A percentile compares a stretch with the other conserved stretches of the same genome.
phyloP scores from a whole-genome alignment of 1,140 invertebrate genomes.

The Panagrolaimus sp. region DNA sequence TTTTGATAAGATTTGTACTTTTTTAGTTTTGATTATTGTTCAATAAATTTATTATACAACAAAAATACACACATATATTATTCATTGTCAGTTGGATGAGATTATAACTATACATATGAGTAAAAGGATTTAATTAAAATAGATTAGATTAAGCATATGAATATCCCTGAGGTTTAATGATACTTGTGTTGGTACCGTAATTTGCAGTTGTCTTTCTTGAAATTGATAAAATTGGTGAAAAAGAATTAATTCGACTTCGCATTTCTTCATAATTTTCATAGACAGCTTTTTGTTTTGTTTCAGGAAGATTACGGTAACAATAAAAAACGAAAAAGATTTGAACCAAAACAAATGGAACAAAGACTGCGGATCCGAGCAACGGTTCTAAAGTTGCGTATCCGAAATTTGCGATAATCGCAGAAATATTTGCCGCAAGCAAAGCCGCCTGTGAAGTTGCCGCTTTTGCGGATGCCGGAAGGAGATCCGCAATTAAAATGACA shows the following conservation, averaged over 20 bases:
- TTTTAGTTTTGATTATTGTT: too few relatives aligned
- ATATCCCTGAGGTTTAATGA: too few relatives aligned
- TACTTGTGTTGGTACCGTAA: too few relatives aligned
- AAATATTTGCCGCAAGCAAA: background rate
- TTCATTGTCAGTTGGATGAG: too few relatives aligned
- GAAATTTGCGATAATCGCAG: background rate
- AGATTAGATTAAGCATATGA: too few relatives aligned
- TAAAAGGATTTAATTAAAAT: too few relatives aligned
- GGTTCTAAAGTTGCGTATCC: conserved; percentile 2
- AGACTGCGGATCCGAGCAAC: background rate
- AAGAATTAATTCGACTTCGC: background rate
- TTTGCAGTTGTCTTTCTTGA: too few relatives aligned
- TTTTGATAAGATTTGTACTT: too few relatives aligned
- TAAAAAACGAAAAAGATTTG: conserved; percentile 12
- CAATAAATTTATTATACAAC: too few relatives aligned
- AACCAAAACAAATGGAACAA: conserved; percentile 5
- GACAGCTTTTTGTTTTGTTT: background rate
- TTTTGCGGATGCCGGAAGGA: background rate
- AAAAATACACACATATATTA: too few relatives aligned
- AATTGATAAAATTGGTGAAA: too few relatives aligned
- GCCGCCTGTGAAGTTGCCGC: background rate
- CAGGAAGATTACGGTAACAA: conserved; percentile 3
- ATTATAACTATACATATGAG: too few relatives aligned
- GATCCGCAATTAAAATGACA: background rate
- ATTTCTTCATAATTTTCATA: conserved; percentile 5